Base-by-base conservation (phyloP, 1,140 invertebrate species). In the Mycetomoellerius zeteki region DNA sequence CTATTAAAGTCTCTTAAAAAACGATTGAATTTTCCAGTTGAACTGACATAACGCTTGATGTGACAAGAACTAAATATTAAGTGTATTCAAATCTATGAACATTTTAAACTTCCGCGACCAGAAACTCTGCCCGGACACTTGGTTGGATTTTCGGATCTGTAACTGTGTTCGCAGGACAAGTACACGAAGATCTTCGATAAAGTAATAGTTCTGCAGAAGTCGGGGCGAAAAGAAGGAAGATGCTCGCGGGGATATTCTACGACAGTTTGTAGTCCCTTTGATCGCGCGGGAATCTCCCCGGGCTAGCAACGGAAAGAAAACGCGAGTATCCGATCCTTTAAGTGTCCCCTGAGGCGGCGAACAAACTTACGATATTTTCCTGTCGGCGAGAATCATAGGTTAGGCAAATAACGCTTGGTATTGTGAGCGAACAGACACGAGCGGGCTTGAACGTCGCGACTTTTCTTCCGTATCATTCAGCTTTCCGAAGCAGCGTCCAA, bases 291-390 rank as follows among this genome's bases (percentile, higher is more conserved):
- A 54, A 89, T 69, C 73, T 69, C 27, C 33, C 27, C 56, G 82
- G 27, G 37, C 56, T 30, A 19, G 24, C 54, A 10, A 52, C 43
- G 8, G 33, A 47, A 37, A 75, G 80, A 67, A 65, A 81, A 75
- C 75, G 75, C 69, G 54, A 52, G 54, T 67, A 89, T 76, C 75
- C 58, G 43, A 69, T 69, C 75, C 37, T 37, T 80, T 64, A 43
- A 52, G 60, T 71, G 76, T 89, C 76, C 88, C 82, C 10, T 33
- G 56, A 50, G 82, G 75, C 82, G 21, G n/a, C 37, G 84, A 86
- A 50, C 87, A 82, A 89, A 89, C 87, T 89, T 89, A 81, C 76
- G 88, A 89, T 89, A 89, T 82, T 86, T 88, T 60, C 16, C 62
- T 37, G 58, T 86, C 87, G 82, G 10, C 69, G 7, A 88, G 71